Evolutionary conservation across 2,888 invertebrate genomes (phyloP), one percentile per base, ranked within the genome.

Genomic region (Scaptodrosophila latifasciaeformis): DNA sequence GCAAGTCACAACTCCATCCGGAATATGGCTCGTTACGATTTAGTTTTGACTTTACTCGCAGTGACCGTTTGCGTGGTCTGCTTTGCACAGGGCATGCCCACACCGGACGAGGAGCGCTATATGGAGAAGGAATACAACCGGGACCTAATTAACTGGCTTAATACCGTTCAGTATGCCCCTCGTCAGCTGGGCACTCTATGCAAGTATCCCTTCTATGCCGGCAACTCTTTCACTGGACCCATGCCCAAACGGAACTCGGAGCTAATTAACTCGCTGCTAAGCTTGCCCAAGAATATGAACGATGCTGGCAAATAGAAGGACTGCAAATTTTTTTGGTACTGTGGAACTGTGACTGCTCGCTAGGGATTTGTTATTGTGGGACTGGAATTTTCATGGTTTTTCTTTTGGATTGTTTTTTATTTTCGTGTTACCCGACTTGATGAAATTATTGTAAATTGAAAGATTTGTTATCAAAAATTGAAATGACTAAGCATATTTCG

Each of bases 241-340:
- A 66, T 84, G 72, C 88, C 88, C 61, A 92, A 92, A 74, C 87
- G 92, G 3, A 92, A 92, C 74, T 92, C 92, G 0, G 92, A 93
- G 76, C 86, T 92, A 5, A 93, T 92, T 67, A 93, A 92, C 82
- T 91, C 93, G 0, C 87, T 94, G n/a, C 86, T 93, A 31, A 90
- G 91, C n/a, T 84, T 93, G 44, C 93, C 93, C 6, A 92, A 92
- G 77, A 91, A 90, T 59, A 90, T 93, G 89, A 90, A 91, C 71
- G 91, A 92, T 52, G 93, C 92, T 35, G 93, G 93, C 47, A 91
- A 91, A 84, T 90, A 86, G 51, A 39, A 6, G 6, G 39, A 15
- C 27, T n/a, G 2, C 5, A 2, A n/a, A 24, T 15, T n/a, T n/a
- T n/a, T n/a, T n/a, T n/a, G n/a, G n/a, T 37, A 24, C 15, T 1